Evolutionary conservation across 1,140 invertebrate genomes (phyloP), one percentile per base, ranked within the genome.

Genomic region (Bombus confusus): DNA sequence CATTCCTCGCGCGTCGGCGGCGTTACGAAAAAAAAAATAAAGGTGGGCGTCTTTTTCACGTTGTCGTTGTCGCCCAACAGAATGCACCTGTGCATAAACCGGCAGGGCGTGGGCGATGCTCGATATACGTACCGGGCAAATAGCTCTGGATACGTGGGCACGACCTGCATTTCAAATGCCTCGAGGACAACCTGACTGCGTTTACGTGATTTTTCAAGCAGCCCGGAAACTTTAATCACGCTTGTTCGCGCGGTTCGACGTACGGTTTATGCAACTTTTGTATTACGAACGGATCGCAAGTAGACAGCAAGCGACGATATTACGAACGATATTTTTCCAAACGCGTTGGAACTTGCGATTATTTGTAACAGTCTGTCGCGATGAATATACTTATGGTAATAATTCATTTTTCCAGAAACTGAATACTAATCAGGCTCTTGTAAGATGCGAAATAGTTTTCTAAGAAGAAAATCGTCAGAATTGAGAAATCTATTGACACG

Each of bases 1-100:
- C 90, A 89, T 92, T 85, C 86, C 74, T 85, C 68, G 12, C 88
- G 86, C 87, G 82, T 88, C 86, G 82, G 88, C 84, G 87, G 74
- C 41, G 88, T 18, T 22, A 22, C 47, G 84, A 86, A 81, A 86
- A 62, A 62, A 10, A 34, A 13, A 68, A 81, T 15, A 43, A 25
- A 83, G 79, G 92, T 91, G 66, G 92, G 88, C 83, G 86, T 78
- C 31, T 68, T 86, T 88, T 52, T 83, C 39, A 79, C 62, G 43
- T 57, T 69, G 31, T 43, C 82, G 52, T 52, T 22, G 59, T n/a
- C 59, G 28, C 39, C 68, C 37, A 28, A 75, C 62, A 71, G 71
- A 78, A 76, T 87, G 83, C 83, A 87, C 82, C 82, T 87, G 86
- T 84, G 76, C 83, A 85, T 43, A 72, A 80, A 47, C 25, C 39